Base-by-base conservation (phyloP, 2,888 invertebrate species). In the Tetheella fluctuosa region DNA sequence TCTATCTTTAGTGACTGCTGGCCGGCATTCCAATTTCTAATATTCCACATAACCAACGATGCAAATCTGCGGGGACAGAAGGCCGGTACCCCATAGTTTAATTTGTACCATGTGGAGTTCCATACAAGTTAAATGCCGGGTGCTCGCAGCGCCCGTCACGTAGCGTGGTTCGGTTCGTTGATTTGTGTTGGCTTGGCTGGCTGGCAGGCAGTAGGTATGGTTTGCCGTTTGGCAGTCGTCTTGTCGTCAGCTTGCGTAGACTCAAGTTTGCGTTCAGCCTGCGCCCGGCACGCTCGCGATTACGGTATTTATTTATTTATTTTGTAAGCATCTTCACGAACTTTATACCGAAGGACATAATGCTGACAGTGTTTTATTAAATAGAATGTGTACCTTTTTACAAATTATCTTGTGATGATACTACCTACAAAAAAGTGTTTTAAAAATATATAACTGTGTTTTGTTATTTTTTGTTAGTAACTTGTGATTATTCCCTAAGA, bases 391-490 rank as follows among this genome's bases (percentile, higher is more conserved):
- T 10, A 10, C 48, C 8, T 20, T 48, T 20, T 48, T 8, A 8
- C 15, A 48, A 48, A 48, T 7, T 20, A 10, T 48, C 13, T 8
- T 0, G 3, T 20, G 20, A 20, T 17, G 15, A 48, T 2, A 20
- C 1, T 8, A n/a, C n/a, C n/a, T n/a, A n/a, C n/a, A n/a, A n/a
- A n/a, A n/a, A n/a, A n/a, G n/a, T n/a, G n/a, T n/a, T n/a, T n/a
- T n/a, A n/a, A n/a, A n/a, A n/a, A n/a, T n/a, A n/a, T n/a, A n/a
- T n/a, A n/a, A n/a, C 10, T 7, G 10, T n/a, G 48, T 17, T 48
- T n/a, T 48, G n/a, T 39, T 48, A n/a, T 48, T n/a, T 48, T 48
- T 48, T 20, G 48, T 48, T 48, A 20, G 48, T 48, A 17, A 5
- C 6, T 42, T 42, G 42, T 42, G 48, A 48, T 10, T 48, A 10